phyloP scores from a whole-genome alignment of 2,888 invertebrate species.

The Mesorhabditis sp. region DNA sequence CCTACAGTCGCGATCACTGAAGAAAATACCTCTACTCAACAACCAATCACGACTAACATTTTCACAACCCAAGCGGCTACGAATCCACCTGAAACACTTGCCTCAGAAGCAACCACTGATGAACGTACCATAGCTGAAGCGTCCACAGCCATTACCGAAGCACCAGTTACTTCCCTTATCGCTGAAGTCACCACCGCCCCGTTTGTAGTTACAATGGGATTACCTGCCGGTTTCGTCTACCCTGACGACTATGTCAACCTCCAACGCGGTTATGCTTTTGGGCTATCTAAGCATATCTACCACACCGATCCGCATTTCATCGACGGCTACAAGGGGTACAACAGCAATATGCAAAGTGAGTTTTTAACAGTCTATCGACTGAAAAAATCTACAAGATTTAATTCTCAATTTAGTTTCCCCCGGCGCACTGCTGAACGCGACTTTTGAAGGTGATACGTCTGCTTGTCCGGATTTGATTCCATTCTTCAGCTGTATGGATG shows the following conservation, averaged over 20 bases:
- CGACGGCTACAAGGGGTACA: background rate
- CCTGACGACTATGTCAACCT: background rate
- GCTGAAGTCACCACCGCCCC: background rate
- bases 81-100: too few species aligned
- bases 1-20: too few species aligned
- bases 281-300: background rate
- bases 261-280: background rate
- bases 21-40: too few species aligned
- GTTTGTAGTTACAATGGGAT: background rate
- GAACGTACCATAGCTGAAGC: too few species aligned
- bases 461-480: background rate
- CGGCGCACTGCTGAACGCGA: background rate
- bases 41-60: too few species aligned
- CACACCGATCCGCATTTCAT: background rate
- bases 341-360: constrained; percentile 2
- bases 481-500: background rate
- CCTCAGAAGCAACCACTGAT: too few species aligned
- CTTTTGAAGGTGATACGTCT: background rate
- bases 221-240: constrained; percentile 4
- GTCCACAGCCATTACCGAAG: too few species aligned
- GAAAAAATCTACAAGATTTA: background rate
- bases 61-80: too few species aligned
- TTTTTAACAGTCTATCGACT: background rate
- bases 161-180: too few species aligned
- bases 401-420: background rate